Evolutionary conservation across 2,888 invertebrate genomes (phyloP), one percentile per base, ranked within the genome.

Genomic region (Xylophagus ater): DNA sequence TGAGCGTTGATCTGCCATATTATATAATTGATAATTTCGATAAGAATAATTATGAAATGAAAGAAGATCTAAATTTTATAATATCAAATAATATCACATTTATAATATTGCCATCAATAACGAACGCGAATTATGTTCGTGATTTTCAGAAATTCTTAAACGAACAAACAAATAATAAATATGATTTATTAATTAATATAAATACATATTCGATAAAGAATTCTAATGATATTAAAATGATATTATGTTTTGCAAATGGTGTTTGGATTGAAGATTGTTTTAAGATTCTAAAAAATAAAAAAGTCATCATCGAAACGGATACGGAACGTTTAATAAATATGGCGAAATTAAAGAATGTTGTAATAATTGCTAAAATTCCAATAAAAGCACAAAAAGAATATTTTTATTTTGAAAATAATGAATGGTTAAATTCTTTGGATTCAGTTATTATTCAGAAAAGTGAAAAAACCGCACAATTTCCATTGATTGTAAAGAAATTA

Each of bases 361-460:
- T 62, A 0, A 47, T 64, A 2, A 53, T 64, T 32, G 62, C 56
- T 15, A 54, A 55, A 3, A 54, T 65, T 6, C 62, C 62, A 1
- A 38, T 62, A 20, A 54, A 57, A 40, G 52, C 51, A 4, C 58
- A 58, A 40, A 56, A 54, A 23, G 65, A 62, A 34, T 61, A 60
- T n/a, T 57, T 54, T 30, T 51, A 51, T 0, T 53, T 56, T n/a
- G 57, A 62, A 45, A 48, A 57, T 44, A 53, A 61, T 23, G 51
- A 54, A 21, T 52, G 54, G 24, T 51, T 62, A 0, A 56, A 52
- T 47, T 51, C 57, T 40, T 50, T 62, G 9, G 60, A 64, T 37
- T 47, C 59, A 5, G 53, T 64, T 9, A 53, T 59, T n/a, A 62
- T 62, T 23, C 57, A 60, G 37, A 62, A 60, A 42, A 64, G 62